Base-by-base conservation (phyloP, 2,888 invertebrate species). In the Sarcophaga carnaria region DNA sequence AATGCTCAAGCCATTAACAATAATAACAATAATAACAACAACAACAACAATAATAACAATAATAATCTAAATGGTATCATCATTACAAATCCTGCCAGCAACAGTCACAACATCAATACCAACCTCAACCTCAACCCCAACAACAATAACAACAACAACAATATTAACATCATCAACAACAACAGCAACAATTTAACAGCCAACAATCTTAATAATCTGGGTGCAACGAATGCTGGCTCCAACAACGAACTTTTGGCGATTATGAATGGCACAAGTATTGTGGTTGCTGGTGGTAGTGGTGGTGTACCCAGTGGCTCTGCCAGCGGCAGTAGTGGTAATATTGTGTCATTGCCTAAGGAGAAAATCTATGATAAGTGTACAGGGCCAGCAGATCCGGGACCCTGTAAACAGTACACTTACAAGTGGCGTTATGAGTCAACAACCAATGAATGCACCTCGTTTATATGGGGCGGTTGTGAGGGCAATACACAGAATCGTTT, bases 391-490 rank as follows among this genome's bases (percentile, higher is more conserved):
- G 93, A 93, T 89, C 93, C 94, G 1, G 95, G 95, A 1, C 95
- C 94, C 12, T 96, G 96, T 92, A 95, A 95, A 90, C 94, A 95
- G 89, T 95, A 95, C 90, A 94, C 95, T 62, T 95, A 95, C 92
- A 96, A 96, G 93, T 96, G 96, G 96, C 95, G 95, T 25, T 96
- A 94, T 92, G 95, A 95, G 90, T 93, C 94, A 37, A 94, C 95
- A 12, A 94, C 94, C 83, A 94, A 94, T 87, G 94, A 94, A 66
- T 96, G 96, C 91, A 94, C 94, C 83, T 95, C 94, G 88, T 96
- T 96, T 90, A 94, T 95, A 22, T 96, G 96, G 94, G 96, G 96
- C 72, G 96, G 96, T 75, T 96, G 96, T 90, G 94, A 95, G 66
- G 96, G 96, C 22, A 96, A 96, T 91, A 93, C 94, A 20, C 95